phyloP scores from a whole-genome alignment of 2,888 invertebrate species.

The Phytoseiulus persimilis region DNA sequence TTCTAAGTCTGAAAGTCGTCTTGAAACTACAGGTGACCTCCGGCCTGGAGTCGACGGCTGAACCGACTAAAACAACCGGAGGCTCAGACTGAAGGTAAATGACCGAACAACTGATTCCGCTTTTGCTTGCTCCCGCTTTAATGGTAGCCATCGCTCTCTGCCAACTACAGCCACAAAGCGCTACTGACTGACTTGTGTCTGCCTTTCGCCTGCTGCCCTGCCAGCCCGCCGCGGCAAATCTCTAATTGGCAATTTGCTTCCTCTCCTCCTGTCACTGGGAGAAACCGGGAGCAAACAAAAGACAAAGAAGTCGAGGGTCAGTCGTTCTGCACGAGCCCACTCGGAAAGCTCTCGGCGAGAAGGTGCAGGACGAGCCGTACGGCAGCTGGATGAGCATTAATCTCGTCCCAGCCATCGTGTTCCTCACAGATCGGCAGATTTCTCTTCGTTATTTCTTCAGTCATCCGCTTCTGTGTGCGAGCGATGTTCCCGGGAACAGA shows the following conservation, averaged over 20 bases:
- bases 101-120: neutral
- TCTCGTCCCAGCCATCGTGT: neutral
- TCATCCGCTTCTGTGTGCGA: neutral
- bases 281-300: neutral
- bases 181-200: neutral
- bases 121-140: neutral
- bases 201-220: too few species aligned
- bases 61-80: neutral
- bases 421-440: neutral
- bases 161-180: neutral
- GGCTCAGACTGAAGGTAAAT: neutral
- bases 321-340: neutral
- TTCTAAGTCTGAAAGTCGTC: neutral
- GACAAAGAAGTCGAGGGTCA: neutral
- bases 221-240: neutral
- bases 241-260: slow-evolving; percentile 36
- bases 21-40: neutral
- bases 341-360: too few species aligned
- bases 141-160: neutral
- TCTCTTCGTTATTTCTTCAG: neutral
- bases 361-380: too few species aligned
- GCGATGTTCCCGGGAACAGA: neutral
- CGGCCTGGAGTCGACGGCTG: neutral
- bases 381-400: neutral
- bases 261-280: neutral